Percentiles rank a stretch among this genome's conserved stretches.
Conservation (phyloP, 2,888 invertebrate species). For the Drosophila pullipes region DNA sequence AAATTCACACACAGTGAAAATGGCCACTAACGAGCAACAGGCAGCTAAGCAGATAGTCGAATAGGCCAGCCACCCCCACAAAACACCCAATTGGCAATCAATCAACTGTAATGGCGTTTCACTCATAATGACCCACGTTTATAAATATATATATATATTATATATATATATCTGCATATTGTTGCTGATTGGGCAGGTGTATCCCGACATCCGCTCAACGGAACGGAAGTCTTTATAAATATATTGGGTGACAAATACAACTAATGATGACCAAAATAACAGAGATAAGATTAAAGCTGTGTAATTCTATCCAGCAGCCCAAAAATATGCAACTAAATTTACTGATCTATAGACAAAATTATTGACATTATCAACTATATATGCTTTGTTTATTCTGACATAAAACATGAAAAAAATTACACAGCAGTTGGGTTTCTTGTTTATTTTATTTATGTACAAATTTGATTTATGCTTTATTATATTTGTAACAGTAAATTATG, state of each 20-base stretch:
- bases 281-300: slow-evolving; percentile 59
- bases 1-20: slow-evolving; percentile 67
- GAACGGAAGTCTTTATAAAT: slow-evolving; percentile 68
- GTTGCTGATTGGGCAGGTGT: slow-evolving; percentile 46
- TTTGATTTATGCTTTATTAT: slow-evolving; percentile 53
- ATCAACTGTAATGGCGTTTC: slow-evolving; percentile 66
- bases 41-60: slow-evolving; percentile 10
- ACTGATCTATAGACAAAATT: neutral
- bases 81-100: slow-evolving; percentile 73
- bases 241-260: slow-evolving; percentile 50
- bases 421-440: slow-evolving; percentile 3
- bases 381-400: neutral
- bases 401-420: neutral
- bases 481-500: slow-evolving; percentile 65
- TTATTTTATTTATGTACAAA: slow-evolving; percentile 19
- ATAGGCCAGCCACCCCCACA: slow-evolving; percentile 36
- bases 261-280: slow-evolving; percentile 18
- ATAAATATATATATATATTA: slow-evolving; percentile 32
- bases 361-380: neutral
- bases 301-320: slow-evolving; percentile 40
- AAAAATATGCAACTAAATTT: slow-evolving; percentile 60
- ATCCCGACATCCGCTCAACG: slow-evolving; percentile 55
- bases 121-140: slow-evolving; percentile 46
- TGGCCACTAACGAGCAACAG: slow-evolving; percentile 72
- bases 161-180: slow-evolving; percentile 34